A percentile compares a stretch with the other conserved stretches of the same genome.
phyloP scores from a whole-genome alignment of 2,888 invertebrate species.

The Nematopogon swammerdamellus region DNA sequence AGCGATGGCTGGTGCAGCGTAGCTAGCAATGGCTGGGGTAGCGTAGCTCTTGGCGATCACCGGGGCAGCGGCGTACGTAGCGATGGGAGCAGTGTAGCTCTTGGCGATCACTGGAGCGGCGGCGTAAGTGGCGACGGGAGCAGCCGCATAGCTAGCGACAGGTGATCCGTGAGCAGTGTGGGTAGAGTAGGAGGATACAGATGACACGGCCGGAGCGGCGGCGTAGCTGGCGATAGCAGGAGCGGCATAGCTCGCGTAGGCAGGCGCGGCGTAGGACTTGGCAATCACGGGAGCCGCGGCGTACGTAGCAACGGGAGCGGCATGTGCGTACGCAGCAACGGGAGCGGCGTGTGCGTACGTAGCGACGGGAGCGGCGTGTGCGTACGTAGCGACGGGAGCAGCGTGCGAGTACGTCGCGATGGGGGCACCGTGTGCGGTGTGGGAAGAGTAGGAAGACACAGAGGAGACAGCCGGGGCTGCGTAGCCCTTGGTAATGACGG shows the following conservation, averaged over 20 bases:
- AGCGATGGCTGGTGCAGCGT: constrained; percentile 14
- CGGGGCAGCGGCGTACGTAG: constrained; percentile 21
- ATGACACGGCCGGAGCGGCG: too few species aligned
- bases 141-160: constrained; percentile 23
- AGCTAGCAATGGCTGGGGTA: constrained; percentile 21
- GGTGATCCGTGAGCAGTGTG: constrained; percentile 20
- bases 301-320: constrained; percentile 20
- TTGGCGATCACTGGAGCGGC: constrained; percentile 14
- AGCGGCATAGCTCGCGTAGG: constrained; percentile 19
- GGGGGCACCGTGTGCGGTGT: too few species aligned
- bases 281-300: constrained; percentile 39
- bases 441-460: constrained; percentile 10
- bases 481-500: constrained; percentile 34
- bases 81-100: constrained; percentile 27
- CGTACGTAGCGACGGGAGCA: too few species aligned
- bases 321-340: constrained; percentile 17
- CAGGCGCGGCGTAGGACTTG: constrained; percentile 23
- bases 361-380: constrained; percentile 9
- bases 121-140: constrained; percentile 19
- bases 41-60: constrained; percentile 24
- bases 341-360: constrained; percentile 16
- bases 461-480: constrained; percentile 26
- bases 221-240: constrained; percentile 15
- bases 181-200: constrained; percentile 24
- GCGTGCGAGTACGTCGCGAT: too few species aligned